These are phyloP conservation scores for Catagonus wagneri DNA, from an alignment of 2,113 vertebrate genomes.

Conservation along the genomic window DNA sequence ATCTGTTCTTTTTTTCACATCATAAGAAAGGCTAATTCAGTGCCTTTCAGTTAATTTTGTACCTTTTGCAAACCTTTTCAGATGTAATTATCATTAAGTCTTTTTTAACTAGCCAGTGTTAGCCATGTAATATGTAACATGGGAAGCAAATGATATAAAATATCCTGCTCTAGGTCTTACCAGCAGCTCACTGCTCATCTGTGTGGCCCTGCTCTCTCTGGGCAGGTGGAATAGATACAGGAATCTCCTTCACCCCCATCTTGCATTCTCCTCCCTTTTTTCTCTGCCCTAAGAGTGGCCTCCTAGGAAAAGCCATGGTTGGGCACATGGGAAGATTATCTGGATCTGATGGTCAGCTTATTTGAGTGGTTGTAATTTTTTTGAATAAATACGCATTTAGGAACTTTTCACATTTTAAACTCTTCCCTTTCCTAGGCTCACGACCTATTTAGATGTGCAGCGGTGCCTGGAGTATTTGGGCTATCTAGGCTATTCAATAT, in stretches of 20 bases:
- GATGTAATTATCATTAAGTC: constrained; percentile 10
- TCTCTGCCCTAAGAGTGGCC: neutral
- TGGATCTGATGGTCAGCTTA: neutral
- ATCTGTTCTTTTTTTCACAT: neutral
- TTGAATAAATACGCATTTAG: neutral
- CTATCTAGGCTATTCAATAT: constrained; percentile 97
- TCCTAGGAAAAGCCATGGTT: neutral
- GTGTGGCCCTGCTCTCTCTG: neutral
- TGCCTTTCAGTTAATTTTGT: constrained; percentile 7
- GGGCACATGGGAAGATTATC: neutral
- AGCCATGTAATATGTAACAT: neutral
- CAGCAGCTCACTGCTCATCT: neutral
- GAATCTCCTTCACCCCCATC: neutral
- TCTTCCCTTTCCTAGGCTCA: constrained; percentile 89
- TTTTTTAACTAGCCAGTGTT: neutral
- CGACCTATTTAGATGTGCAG: constrained; percentile 97
- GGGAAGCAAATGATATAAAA: neutral
- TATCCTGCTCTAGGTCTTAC: neutral
- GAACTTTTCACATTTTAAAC: constrained; percentile 55
- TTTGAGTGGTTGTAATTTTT: neutral
- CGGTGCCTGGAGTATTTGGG: constrained; percentile 98
- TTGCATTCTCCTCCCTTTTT: neutral
- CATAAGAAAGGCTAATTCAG: neutral
- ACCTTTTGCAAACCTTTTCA: constrained; percentile 33
- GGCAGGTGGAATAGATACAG: neutral